These are phyloP conservation scores for Nemurella pictetii DNA, from an alignment of 2,888 invertebrate species.

Conservation along the genomic window DNA sequence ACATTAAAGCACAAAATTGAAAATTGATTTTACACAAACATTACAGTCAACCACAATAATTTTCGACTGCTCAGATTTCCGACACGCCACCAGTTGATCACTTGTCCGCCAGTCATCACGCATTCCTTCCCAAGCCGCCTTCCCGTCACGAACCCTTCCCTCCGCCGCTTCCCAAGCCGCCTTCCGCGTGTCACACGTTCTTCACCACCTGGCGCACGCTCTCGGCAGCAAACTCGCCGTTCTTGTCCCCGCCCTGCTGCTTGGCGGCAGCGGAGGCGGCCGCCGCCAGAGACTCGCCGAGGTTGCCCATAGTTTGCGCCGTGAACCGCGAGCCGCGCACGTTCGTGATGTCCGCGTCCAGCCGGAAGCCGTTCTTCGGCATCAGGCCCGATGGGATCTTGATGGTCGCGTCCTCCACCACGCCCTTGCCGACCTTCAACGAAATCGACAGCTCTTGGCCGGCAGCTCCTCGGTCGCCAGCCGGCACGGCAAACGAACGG, in stretches of 20 bases:
- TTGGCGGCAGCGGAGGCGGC: too few relatives aligned
- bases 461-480: slow-evolving; percentile 47
- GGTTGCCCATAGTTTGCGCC: slow-evolving; percentile 62
- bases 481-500: slow-evolving; percentile 65
- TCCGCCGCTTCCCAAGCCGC: neutral
- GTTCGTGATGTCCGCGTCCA: slow-evolving; percentile 66
- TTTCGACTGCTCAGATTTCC: too few relatives aligned
- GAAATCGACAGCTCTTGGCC: slow-evolving; percentile 62
- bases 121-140: neutral
- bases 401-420: slow-evolving; percentile 66
- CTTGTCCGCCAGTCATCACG: too few relatives aligned
- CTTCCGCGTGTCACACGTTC: slow-evolving; percentile 50
- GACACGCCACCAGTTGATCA: too few relatives aligned
- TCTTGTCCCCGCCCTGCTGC: slow-evolving; percentile 35
- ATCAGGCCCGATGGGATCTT: slow-evolving; percentile 63
- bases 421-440: slow-evolving; percentile 66
- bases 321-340: slow-evolving; percentile 68
- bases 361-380: slow-evolving; percentile 61
- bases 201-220: slow-evolving; percentile 66
- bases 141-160: neutral
- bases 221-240: slow-evolving; percentile 65
- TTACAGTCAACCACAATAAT: neutral
- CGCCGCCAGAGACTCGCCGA: slow-evolving; percentile 54
- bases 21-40: neutral
- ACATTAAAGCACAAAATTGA: neutral